Evolutionary conservation across 2,113 vertebrate species (phyloP), one percentile per base, ranked within the genome.

Genomic region (Oryzias melastigma): DNA sequence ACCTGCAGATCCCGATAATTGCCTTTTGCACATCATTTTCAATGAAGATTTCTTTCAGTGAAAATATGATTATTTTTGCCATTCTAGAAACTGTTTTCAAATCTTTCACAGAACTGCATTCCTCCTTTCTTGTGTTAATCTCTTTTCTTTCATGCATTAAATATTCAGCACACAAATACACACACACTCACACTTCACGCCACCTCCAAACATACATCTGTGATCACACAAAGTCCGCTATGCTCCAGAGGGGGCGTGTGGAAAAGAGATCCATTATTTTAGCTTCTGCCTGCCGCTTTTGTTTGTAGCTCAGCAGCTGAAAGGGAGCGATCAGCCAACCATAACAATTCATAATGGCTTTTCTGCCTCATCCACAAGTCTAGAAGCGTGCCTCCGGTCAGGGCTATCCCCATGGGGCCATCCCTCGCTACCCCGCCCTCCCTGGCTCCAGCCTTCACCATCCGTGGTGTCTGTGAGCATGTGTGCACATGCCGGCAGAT

Each of bases 301-400:
- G 89, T 89, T 85, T 82, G 80, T 79, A 87, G 90, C 85, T 90
- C 87, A 87, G 77, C 63, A 63, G 78, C 70, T 89, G 77, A 92
- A 91, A 89, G 84, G 78, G 77, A 85, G 82, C 78, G 74, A 88
- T 91, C 88, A 89, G 86, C 87, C 89, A 90, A 87, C 86, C 89
- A 87, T 89, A 88, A 90, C 86, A 87, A 84, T 83, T 85, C 84
- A 88, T 87, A 90, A 90, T 87, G 85, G 84, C 75, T 90, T 91
- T 91, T 89, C 87, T 90, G 87, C 90, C 82, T 86, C 87, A 89
- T 89, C 88, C 90, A 91, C 90, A 90, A 89, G 87, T 91, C 90
- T 90, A 82, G 88, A 83, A 90, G 89, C 80, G 86, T 85, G 89
- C 87, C 87, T 89, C 89, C 86, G 84, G 87, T 85, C 61, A 35